phyloP scores from a whole-genome alignment of 2,113 vertebrate genomes.

The Siniperca chuatsi region DNA sequence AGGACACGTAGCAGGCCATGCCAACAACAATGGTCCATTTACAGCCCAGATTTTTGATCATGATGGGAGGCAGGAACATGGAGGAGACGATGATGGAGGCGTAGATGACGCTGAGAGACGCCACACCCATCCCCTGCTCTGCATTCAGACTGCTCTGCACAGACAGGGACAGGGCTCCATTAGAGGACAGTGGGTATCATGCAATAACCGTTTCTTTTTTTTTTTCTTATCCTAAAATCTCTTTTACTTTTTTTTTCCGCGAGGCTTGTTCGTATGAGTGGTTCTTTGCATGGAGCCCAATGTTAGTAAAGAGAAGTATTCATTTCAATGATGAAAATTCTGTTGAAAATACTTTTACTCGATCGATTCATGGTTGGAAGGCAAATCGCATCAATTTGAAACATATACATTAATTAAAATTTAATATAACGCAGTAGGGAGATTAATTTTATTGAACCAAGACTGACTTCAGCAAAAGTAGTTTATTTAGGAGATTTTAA shows the following conservation, averaged over 20 bases:
- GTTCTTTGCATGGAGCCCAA: too few species aligned
- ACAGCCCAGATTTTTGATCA: constrained; percentile 94
- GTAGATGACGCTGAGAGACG: constrained; percentile 92
- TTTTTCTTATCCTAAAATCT: too few species aligned
- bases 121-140: constrained; percentile 90
- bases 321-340: too few species aligned
- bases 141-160: constrained; percentile 94
- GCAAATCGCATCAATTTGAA: not conserved
- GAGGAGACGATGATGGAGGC: constrained; percentile 91
- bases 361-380: not conserved
- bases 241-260: too few species aligned
- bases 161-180: not conserved
- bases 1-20: constrained; percentile 94
- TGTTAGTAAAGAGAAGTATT: too few species aligned
- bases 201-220: not conserved
- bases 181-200: not conserved
- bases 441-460: too few species aligned
- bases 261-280: too few species aligned
- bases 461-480: not conserved
- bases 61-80: constrained; percentile 92
- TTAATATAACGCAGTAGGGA: not conserved
- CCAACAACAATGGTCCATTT: constrained; percentile 93
- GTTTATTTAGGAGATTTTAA: not conserved
- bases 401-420: not conserved
- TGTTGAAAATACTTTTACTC: too few species aligned